Percentiles rank a stretch among this genome's conserved stretches.
Evolutionary conservation across 2,797 vertebrate species (phyloP).

Genomic region (Aldrovandia affinis): DNA sequence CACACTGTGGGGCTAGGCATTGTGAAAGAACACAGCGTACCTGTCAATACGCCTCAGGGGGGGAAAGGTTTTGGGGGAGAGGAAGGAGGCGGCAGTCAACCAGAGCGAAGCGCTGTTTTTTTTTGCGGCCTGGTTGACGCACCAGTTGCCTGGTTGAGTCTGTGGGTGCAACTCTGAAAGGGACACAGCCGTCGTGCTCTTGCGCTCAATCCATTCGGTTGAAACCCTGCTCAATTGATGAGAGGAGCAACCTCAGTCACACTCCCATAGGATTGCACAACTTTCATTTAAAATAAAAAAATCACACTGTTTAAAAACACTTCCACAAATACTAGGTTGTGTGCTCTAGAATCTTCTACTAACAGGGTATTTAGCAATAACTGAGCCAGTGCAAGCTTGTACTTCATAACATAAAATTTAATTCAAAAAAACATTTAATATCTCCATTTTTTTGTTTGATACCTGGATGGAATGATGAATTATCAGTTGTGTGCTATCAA

Average conservation of each 20-base stretch:
- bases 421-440: too few species aligned
- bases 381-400: neutral
- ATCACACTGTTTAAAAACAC: neutral
- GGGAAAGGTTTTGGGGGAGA: neutral
- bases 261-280: neutral
- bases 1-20: neutral
- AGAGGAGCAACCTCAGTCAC: neutral
- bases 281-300: too few species aligned
- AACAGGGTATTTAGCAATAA: neutral
- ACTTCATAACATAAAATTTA: too few species aligned
- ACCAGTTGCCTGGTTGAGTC: neutral
- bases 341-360: neutral
- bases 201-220: neutral
- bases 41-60: conserved; percentile 27
- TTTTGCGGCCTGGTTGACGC: neutral
- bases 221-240: neutral
- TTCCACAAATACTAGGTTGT: neutral
- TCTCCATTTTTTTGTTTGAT: too few species aligned
- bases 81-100: neutral
- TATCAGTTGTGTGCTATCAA: too few species aligned
- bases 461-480: too few species aligned
- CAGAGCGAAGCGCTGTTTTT: neutral
- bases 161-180: neutral
- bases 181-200: neutral
- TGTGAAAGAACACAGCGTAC: neutral